Base-by-base conservation (phyloP, 2,888 invertebrate genomes). In the Plebejus anna region DNA sequence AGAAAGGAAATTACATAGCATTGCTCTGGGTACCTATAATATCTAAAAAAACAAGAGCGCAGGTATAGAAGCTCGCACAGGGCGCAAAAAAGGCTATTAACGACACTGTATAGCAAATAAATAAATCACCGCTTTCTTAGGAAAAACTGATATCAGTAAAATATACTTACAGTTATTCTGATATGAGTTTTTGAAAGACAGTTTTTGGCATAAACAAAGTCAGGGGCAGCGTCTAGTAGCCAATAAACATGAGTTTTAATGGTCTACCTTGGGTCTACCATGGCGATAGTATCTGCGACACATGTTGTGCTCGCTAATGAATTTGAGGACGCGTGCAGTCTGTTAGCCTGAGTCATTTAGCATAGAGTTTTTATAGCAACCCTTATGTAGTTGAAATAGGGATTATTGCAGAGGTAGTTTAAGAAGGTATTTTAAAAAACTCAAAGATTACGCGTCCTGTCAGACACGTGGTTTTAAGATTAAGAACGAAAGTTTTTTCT, bases 271-370 rank as follows among this genome's bases (percentile, higher is more conserved):
- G 66, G 13, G 32, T 32, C 70, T 77, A 81, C 38, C 78, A 81
- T 36, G 80, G 80, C 80, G 91, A 92, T 91, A 82, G 82, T 88
- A 92, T 91, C 92, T 82, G 84, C 81, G 84, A 91, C 92, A 92
- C 88, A 91, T 91, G 91, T 91, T 89, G 85, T 80, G 86, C 83
- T 86, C 84, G 82, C 89, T 90, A 91, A 91, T 91, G 88, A 90
- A 85, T 86, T 85, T 83, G 82, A 86, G 84, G 85, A 86, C 86
- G 78, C 77, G 55, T 55, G 55, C 55, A 55, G 16, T 55, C 55
- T 55, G 16, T 55, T 16, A 0, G 51, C 22, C 22, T 22, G 51
- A 51, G 13, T 51, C 51, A 51, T 51, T 51, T 51, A 51, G 51
- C 55, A 4, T 0, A 4, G 16, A 55, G 16, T 55, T 16, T 4